Evolutionary conservation across 1,140 invertebrate species (phyloP).

Genomic region (Matsumurasca onukii): DNA sequence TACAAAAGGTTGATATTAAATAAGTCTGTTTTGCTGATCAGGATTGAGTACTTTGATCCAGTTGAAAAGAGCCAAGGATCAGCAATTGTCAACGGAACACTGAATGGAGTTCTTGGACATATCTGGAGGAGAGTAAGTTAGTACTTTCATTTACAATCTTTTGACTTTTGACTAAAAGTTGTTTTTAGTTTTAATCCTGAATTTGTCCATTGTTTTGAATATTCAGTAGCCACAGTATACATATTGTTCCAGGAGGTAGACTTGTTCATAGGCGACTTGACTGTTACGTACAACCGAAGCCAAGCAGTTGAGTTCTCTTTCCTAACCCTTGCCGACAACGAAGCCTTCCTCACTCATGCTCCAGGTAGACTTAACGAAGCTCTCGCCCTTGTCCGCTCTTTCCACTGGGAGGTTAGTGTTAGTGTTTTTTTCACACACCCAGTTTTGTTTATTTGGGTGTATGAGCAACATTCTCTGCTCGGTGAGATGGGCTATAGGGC

Average conservation of each 20-base stretch:
- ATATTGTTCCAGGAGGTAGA: constrained; percentile 57
- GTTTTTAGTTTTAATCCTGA: no score
- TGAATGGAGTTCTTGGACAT: constrained; percentile 66
- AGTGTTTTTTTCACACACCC: neutral
- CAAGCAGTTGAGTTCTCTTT: constrained; percentile 70
- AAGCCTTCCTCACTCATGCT: constrained; percentile 68
- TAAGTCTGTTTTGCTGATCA: constrained; percentile 41
- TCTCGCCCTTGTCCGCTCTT: constrained; percentile 64
- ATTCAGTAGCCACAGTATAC: no score
- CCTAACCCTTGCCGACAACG: constrained; percentile 67
- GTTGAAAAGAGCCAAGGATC: constrained; percentile 67
- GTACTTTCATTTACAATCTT: neutral
- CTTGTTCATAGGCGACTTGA: constrained; percentile 68
- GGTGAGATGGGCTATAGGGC: no score
- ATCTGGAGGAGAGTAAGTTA: constrained; percentile 61
- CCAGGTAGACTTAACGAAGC: constrained; percentile 67
- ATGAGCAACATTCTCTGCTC: neutral
- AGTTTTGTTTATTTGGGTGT: neutral
- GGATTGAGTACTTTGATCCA: constrained; percentile 65
- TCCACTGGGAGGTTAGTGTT: constrained; percentile 59
- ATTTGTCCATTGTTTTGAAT: no score
- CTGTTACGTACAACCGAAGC: constrained; percentile 64
- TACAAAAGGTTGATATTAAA: neutral
- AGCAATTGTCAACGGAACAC: constrained; percentile 58
- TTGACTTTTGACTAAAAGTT: neutral